Evolutionary conservation across 2,113 vertebrate species (phyloP).

Genomic region (Gallinago jamesoni): DNA sequence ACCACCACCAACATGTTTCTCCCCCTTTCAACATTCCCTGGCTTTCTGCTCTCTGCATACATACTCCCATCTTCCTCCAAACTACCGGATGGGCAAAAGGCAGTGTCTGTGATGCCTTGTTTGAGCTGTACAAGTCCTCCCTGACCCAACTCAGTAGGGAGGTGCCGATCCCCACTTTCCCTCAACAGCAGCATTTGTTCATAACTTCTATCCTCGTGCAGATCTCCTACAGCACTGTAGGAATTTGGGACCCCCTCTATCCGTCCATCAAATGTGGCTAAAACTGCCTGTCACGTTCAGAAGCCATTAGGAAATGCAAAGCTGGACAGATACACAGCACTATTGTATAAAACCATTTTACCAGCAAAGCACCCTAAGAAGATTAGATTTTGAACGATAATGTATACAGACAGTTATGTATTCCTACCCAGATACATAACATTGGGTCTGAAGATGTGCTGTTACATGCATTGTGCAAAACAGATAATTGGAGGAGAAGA

Average conservation of each 20-base stretch:
- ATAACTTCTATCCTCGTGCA: neutral
- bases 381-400: neutral
- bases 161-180: neutral
- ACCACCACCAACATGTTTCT: neutral
- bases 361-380: neutral
- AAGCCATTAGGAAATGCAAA: neutral
- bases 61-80: neutral
- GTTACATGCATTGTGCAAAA: neutral
- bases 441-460: neutral
- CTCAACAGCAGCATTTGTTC: too few species aligned
- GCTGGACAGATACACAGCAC: neutral
- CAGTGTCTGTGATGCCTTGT: neutral
- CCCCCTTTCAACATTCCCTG: neutral
- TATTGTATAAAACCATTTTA: neutral
- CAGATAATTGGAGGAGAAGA: neutral
- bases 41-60: neutral
- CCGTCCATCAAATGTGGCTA: neutral
- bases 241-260: neutral
- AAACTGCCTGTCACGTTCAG: neutral
- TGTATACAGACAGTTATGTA: neutral
- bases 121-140: neutral
- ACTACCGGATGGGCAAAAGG: neutral
- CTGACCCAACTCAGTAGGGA: accelerated
- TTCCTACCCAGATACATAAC: neutral
- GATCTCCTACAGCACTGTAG: neutral